Evolutionary conservation across 2,888 invertebrate species (phyloP), one percentile per base, ranked within the genome.

Genomic region (Leptinotarsa tumamoca): DNA sequence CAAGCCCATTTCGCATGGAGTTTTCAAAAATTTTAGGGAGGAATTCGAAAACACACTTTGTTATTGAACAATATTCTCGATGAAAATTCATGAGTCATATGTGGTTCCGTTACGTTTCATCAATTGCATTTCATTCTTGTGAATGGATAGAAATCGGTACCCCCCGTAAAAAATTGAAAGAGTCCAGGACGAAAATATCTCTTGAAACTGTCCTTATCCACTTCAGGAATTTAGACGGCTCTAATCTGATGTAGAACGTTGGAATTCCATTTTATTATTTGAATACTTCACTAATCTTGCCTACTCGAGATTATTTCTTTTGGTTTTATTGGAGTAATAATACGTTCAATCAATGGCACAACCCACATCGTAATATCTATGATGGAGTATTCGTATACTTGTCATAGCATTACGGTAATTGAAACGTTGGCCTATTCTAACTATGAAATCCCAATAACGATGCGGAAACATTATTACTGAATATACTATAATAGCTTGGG

Each of bases 361-460:
- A 58, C 58, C 58, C 58, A 58, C 58, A 58, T 58, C 58, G 21
- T 58, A 58, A 58, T 21, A 21, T 58, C 58, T 23, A 23, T 58
- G 23, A 58, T 23, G 23, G 23, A 27, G 13, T 61, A 61, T 21
- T 23, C 23, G 27, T 10, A 43, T 23, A 61, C 27, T 61, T 61
- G 61, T 61, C 61, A 61, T 61, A 17, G 61, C 61, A 0, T 61
- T 27, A 27, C 61, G 18, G 61, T 61, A 61, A 61, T 23, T 27
- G 61, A 15, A 27, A 61, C 23, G 61, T 61, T 27, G 27, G 13
- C 14, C 15, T 15, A 58, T 61, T 61, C 14, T 3, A n/a, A 61
- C 21, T 61, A 23, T 27, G 15, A 61, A 23, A 61, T 27, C 15
- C 3, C 14, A 27, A 61, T 21, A 61, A 14, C 15, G 23, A 27